These are phyloP conservation scores for Pogonognathellus flavescens DNA, from an alignment of 1,140 invertebrate species.

Conservation along the genomic window DNA sequence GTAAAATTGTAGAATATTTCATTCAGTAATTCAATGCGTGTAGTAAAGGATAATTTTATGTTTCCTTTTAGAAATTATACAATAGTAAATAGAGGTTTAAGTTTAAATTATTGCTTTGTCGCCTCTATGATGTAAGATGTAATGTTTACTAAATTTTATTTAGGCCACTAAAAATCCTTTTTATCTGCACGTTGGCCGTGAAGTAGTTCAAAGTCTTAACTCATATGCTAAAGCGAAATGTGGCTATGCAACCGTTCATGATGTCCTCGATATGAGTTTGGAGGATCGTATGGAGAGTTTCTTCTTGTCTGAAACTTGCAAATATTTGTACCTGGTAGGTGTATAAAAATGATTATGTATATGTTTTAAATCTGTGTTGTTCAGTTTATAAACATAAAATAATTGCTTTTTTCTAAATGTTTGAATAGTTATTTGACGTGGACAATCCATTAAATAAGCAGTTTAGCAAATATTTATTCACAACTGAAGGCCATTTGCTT, in stretches of 20 bases:
- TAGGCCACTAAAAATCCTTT: conserved; percentile 81
- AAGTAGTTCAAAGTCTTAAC: conserved; percentile 77
- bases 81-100: too few species aligned
- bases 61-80: too few species aligned
- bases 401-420: too few species aligned
- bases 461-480: conserved; percentile 76
- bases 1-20: too few species aligned
- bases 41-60: too few species aligned
- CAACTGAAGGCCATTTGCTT: conserved; percentile 80
- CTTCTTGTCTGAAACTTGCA: conserved; percentile 81
- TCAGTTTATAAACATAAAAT: too few species aligned
- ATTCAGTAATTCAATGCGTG: too few species aligned
- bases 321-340: conserved; percentile 79
- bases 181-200: conserved; percentile 79
- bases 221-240: conserved; percentile 76
- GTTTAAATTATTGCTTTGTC: too few species aligned
- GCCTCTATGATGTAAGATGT: too few species aligned
- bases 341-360: not conserved
- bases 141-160: conserved; percentile 9
- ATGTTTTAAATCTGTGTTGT: not conserved
- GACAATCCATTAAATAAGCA: conserved; percentile 78
- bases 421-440: conserved; percentile 77
- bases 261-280: conserved; percentile 77
- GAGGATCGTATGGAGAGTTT: conserved; percentile 83
- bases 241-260: conserved; percentile 81